phyloP scores from a whole-genome alignment of 2,797 vertebrate genomes.

The Sebastes reedi region DNA sequence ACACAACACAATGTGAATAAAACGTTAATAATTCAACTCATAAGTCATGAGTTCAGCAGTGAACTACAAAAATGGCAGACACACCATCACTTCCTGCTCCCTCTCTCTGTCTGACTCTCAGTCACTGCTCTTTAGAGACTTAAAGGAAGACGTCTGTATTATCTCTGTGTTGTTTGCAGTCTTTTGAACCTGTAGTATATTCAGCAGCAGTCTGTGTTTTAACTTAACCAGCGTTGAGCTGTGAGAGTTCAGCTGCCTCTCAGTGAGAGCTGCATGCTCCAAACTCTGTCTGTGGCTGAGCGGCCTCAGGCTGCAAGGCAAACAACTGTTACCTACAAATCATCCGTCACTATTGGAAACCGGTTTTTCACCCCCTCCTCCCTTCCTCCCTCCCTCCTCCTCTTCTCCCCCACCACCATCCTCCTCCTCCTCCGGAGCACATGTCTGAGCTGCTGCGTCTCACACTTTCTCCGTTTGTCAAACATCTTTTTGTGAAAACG shows the following conservation, averaged over 20 bases:
- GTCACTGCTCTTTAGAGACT: neutral
- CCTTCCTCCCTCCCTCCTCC: conserved; percentile 3
- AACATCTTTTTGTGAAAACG: neutral
- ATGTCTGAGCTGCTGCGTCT: conserved; percentile 29
- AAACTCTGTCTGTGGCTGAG: neutral
- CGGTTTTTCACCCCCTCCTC: conserved; percentile 72
- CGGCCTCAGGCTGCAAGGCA: conserved; percentile 66
- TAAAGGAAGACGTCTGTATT: no score
- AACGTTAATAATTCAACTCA: no score
- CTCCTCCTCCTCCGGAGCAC: conserved; percentile 22
- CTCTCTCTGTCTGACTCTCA: neutral
- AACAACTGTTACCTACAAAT: conserved; percentile 81
- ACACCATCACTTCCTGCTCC: neutral
- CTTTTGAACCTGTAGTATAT: no score
- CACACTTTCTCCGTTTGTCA: neutral
- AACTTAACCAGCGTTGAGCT: no score
- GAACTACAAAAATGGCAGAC: conserved; percentile 4
- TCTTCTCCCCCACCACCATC: neutral
- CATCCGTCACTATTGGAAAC: conserved; percentile 79
- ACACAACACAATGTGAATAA: no score
- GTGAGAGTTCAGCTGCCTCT: neutral
- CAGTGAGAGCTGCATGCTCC: neutral
- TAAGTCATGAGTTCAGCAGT: no score
- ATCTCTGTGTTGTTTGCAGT: no score
- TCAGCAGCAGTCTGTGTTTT: no score